A percentile compares a stretch with the other conserved stretches of the same genome.
Conservation (phyloP, 2,113 vertebrate genomes). For the Isichthys henryi region DNA sequence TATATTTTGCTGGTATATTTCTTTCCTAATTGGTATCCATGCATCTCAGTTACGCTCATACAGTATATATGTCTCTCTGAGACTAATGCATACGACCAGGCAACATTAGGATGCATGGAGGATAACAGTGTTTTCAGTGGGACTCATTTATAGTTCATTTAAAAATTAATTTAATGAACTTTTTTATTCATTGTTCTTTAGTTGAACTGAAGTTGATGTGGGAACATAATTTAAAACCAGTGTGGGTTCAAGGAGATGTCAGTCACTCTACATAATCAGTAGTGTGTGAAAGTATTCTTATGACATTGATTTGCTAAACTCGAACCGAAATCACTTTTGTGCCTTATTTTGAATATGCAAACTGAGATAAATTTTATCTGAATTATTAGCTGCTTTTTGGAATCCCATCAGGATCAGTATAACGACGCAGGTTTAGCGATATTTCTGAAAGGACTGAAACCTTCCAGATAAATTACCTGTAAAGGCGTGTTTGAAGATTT, state of each 20-base stretch:
- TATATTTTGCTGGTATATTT: not conserved
- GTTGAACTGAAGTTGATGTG: not conserved
- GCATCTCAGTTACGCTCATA: slow-evolving; percentile 1
- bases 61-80: too few species aligned
- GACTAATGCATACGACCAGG: not conserved
- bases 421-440: not conserved
- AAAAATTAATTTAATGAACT: not conserved
- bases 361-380: not conserved
- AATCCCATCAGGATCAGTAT: not conserved
- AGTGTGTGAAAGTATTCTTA: not conserved
- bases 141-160: not conserved
- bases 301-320: not conserved
- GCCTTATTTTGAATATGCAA: not conserved
- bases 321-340: not conserved
- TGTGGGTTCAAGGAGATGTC: not conserved
- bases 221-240: not conserved
- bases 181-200: not conserved
- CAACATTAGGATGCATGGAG: not conserved
- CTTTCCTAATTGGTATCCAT: slow-evolving; percentile 5
- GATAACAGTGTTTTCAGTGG: not conserved
- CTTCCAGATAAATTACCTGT: not conserved
- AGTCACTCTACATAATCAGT: not conserved
- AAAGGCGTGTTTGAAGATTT: not conserved
- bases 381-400: not conserved
- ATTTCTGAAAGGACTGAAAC: not conserved